These are phyloP conservation scores for Drosophila lowei DNA, from an alignment of 1,140 invertebrate genomes.

Conservation along the genomic window DNA sequence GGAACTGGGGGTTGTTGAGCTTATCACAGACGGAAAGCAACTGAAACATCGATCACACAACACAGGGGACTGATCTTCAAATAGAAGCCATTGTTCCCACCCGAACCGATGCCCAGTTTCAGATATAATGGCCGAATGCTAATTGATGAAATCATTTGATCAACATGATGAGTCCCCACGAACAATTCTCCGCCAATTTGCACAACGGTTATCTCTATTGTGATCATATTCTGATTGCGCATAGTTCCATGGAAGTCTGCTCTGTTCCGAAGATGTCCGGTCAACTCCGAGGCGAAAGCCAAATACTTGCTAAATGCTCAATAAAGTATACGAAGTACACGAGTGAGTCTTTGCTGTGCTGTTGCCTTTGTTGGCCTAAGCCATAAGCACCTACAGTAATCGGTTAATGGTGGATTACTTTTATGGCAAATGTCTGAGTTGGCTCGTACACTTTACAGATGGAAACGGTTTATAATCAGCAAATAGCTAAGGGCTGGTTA, in stretches of 20 bases:
- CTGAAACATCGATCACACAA: conserved; percentile 33
- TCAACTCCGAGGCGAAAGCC: conserved; percentile 3
- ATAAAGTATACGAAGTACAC: conserved; percentile 17
- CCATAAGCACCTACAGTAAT: conserved; percentile 42
- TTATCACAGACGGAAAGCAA: conserved; percentile 30
- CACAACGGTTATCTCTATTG: no score
- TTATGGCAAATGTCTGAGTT: conserved; percentile 25
- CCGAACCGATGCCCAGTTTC: conserved; percentile 8
- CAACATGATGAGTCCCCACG: conserved; percentile 47
- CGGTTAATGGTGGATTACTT: conserved; percentile 39
- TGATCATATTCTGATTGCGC: conserved; percentile 34
- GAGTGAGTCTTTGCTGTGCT: not conserved
- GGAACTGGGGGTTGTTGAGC: not conserved
- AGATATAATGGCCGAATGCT: conserved; percentile 26
- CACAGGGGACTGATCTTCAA: conserved; percentile 33
- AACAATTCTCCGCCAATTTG: conserved; percentile 9
- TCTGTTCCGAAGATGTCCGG: conserved; percentile 17
- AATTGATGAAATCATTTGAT: conserved; percentile 58
- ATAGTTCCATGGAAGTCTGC: conserved; percentile 43
- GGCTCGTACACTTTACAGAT: conserved; percentile 1
- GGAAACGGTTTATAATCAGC: not conserved
- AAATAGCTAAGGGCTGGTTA: not conserved
- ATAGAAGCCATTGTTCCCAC: conserved; percentile 31
- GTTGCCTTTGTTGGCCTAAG: conserved; percentile 24
- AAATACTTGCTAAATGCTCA: conserved; percentile 44